Evolutionary conservation across 1,140 invertebrate species (phyloP), one percentile per base, ranked within the genome.

Genomic region (Patella vulgata): DNA sequence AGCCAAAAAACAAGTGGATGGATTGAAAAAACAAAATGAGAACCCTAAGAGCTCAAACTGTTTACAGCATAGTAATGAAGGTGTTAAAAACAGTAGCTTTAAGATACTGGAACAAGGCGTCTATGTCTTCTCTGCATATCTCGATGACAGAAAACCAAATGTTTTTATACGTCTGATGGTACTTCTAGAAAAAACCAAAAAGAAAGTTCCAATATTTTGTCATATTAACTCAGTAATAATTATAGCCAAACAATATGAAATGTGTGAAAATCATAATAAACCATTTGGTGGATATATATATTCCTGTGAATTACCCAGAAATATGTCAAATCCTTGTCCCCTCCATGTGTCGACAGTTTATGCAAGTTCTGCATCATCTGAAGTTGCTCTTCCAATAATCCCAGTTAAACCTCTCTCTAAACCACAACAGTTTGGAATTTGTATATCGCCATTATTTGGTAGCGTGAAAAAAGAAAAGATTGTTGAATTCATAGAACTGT

Each of bases 401-500:
- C n/a, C 31, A 25, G 47, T 51, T 21, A 5, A 11, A 27, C 12
- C 12, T 21, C 11, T 25, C 30, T 14, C 12, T 21, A 23, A 36
- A 47, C 33, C 47, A 43, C 11, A 68, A 62, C 36, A 63, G 73
- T 74, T 59, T 56, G 70, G 59, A 33, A 61, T 83, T 2, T 83
- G 82, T 66, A 68, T 83, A 33, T 79, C 82, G 8, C 80, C 81
- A 28, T 57, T 83, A 17, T 81, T 81, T 68, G 80, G 80, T 14
- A 60, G 70, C 9, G 67, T 77, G 23, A 58, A 70, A 21, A 33
- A 53, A 33, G 63, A 60, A 12, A 63, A 62, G 4, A 68, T 83
- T 21, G 59, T 83, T 28, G 79, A 82, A 55, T 83, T 81, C 59
- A 71, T 83, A 27, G 82, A 83, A 61, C 43, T 81, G 1, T 72